Evolutionary conservation across 2,888 invertebrate genomes (phyloP).

Genomic region (Coenonympha arcania): DNA sequence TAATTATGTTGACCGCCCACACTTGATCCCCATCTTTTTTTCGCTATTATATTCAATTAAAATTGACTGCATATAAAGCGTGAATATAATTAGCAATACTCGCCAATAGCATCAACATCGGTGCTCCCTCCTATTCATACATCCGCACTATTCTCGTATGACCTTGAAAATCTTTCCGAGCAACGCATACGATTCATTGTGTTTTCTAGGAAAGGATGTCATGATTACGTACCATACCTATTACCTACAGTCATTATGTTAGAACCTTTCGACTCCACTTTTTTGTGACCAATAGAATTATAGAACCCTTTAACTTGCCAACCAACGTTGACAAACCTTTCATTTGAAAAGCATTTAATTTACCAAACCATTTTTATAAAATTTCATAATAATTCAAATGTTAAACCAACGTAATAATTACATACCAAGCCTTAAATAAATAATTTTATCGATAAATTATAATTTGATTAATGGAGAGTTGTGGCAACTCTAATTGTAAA

Average conservation of each 20-base stretch:
- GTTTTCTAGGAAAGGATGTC: slow-evolving; percentile 34
- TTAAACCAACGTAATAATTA: no score
- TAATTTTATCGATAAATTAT: neutral
- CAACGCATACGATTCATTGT: slow-evolving; percentile 39
- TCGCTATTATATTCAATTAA: no score
- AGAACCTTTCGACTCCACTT: slow-evolving; percentile 1
- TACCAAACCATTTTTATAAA: no score
- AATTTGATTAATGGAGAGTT: neutral
- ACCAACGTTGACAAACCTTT: no score
- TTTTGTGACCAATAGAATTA: neutral
- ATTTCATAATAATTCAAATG: no score
- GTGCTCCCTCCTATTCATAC: slow-evolving; percentile 48
- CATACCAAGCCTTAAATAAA: neutral
- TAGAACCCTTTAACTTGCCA: neutral
- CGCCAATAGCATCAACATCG: slow-evolving; percentile 48
- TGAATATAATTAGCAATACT: slow-evolving; percentile 49
- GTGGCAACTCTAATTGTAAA: neutral
- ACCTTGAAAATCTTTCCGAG: slow-evolving; percentile 52
- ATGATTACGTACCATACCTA: slow-evolving; percentile 24
- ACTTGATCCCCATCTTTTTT: no score
- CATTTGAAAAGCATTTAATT: no score
- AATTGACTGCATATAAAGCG: no score
- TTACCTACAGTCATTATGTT: slow-evolving; percentile 6
- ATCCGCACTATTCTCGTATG: slow-evolving; percentile 52
- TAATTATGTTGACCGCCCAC: no score